Percentiles rank a stretch among this genome's conserved stretches.
Evolutionary conservation across 1,140 invertebrate species (phyloP).

Genomic region (Musca domestica): DNA sequence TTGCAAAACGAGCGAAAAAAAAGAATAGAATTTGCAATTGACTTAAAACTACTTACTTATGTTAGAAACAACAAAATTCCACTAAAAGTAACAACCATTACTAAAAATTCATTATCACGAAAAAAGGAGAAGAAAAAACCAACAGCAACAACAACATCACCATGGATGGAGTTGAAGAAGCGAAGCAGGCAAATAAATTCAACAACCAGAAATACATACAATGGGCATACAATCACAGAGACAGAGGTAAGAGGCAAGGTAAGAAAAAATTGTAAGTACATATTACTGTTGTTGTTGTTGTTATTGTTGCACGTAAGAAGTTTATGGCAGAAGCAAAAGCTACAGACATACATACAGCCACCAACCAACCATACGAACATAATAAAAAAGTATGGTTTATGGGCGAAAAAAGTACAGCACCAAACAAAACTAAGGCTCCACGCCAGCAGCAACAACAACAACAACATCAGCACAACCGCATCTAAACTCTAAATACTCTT

Average conservation of each 20-base stretch:
- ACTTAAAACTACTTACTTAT: slow-evolving; percentile 15
- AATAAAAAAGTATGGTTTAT: slow-evolving; percentile 16
- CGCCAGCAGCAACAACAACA: not conserved
- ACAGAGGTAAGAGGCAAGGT: not conserved
- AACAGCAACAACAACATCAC: not conserved
- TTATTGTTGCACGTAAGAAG: too few species aligned
- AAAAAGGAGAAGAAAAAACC: not conserved
- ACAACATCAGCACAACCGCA: too few species aligned
- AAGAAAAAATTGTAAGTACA: too few species aligned
- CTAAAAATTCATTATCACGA: slow-evolving; percentile 16
- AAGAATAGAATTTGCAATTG: slow-evolving; percentile 3
- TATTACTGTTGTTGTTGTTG: too few species aligned
- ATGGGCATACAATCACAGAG: not conserved
- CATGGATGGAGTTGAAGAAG: not conserved
- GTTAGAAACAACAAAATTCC: slow-evolving; percentile 17
- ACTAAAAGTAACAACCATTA: not conserved
- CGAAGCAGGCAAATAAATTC: not conserved
- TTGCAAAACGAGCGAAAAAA: not conserved
- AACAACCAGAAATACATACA: not conserved
- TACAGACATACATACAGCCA: not conserved
- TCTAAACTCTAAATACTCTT: too few species aligned
- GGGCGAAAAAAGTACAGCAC: slow-evolving; percentile 16
- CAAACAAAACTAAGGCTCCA: slow-evolving; percentile 10
- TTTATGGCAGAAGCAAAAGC: too few species aligned
- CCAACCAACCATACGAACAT: not conserved